A percentile compares a stretch with the other conserved stretches of the same genome.
Conservation (phyloP, 2,797 vertebrate genomes). For the Epinephelus malabaricus region DNA sequence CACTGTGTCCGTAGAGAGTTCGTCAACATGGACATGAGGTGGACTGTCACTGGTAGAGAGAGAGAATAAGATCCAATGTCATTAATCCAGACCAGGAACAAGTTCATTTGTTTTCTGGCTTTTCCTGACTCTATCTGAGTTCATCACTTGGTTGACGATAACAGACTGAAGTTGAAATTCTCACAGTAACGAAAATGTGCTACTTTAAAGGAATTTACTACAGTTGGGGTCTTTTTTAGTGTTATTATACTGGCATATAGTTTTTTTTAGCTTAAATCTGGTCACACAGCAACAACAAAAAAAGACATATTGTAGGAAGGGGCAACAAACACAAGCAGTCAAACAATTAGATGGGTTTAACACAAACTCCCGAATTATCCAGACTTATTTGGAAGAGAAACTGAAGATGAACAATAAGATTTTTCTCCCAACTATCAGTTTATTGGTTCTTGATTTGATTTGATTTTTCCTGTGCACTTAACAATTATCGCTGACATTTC, state of each 20-base stretch:
- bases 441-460: too few relatives aligned
- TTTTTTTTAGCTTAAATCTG: background rate
- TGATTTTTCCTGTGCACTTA: background rate
- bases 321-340: too few relatives aligned
- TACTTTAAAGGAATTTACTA: background rate
- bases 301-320: too few relatives aligned
- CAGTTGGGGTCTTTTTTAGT: too few relatives aligned
- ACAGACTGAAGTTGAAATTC: too few relatives aligned
- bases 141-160: too few relatives aligned
- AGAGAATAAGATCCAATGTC: background rate
- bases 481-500: too few relatives aligned
- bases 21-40: slow-evolving; percentile 90
- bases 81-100: background rate
- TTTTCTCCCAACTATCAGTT: background rate
- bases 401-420: background rate
- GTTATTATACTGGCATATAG: background rate
- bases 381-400: background rate
- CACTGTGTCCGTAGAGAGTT: slow-evolving; percentile 92
- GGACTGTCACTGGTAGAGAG: slow-evolving; percentile 91
- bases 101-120: background rate
- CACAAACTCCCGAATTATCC: too few relatives aligned
- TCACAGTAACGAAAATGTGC: too few relatives aligned
- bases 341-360: too few relatives aligned
- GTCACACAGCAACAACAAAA: background rate
- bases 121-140: background rate